Percentiles rank a stretch among this genome's conserved stretches.
phyloP scores from a whole-genome alignment of 2,888 invertebrate genomes.

The Cantharis rustica region DNA sequence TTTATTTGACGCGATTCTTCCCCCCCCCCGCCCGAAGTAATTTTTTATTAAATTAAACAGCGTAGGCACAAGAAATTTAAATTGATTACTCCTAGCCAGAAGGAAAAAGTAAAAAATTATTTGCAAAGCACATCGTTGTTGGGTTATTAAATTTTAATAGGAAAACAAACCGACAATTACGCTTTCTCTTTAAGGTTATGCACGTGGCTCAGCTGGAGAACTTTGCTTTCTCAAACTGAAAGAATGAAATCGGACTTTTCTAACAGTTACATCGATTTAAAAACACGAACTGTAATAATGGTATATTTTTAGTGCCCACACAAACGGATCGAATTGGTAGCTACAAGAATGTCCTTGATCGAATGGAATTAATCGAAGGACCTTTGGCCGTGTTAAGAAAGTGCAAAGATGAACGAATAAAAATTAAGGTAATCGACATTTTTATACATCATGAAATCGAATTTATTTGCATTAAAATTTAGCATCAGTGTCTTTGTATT shows the following conservation, averaged over 20 bases:
- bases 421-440: slow-evolving; percentile 65
- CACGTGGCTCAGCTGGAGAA: not conserved
- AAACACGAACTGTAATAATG: not conserved
- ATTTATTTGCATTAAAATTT: not conserved
- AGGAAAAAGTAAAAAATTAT: too few species aligned
- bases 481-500: too few species aligned
- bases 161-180: not conserved
- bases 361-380: slow-evolving; percentile 62
- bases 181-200: not conserved
- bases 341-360: slow-evolving; percentile 47
- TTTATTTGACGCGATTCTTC: too few species aligned
- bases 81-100: too few species aligned
- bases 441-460: not conserved
- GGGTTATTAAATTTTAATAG: not conserved
- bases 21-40: too few species aligned
- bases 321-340: slow-evolving; percentile 37
- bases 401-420: slow-evolving; percentile 64
- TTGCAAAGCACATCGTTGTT: not conserved
- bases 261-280: not conserved
- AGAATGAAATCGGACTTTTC: not conserved
- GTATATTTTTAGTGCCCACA: slow-evolving; percentile 46
- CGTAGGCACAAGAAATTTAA: too few species aligned
- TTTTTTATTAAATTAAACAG: too few species aligned
- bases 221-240: not conserved
- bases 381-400: slow-evolving; percentile 67